phyloP scores from a whole-genome alignment of 30 jellyfish, hydroid and myxozoan genomes.

The Phacellophora camtschatica region DNA sequence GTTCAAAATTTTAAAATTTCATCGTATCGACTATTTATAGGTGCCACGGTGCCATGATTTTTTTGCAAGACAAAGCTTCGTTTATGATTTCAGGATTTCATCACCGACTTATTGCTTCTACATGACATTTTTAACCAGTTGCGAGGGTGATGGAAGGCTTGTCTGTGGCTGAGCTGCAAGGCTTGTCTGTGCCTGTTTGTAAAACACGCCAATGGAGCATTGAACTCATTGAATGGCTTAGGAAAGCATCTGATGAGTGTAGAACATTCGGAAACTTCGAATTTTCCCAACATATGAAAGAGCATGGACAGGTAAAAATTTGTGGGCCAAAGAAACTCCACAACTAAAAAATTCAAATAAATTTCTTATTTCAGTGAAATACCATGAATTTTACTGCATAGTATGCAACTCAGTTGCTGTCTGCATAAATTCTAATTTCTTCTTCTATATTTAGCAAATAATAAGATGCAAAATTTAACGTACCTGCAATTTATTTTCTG shows the following conservation, averaged over 20 bases:
- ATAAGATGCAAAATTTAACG: no score
- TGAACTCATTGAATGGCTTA: not conserved
- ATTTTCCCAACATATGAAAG: not conserved
- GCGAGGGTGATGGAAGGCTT: not conserved
- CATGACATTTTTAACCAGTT: not conserved
- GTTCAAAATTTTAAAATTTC: no score
- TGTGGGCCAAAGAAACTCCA: not conserved
- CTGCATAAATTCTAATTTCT: no score
- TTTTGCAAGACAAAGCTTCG: no score
- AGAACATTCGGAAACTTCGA: not conserved
- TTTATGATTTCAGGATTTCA: slow-evolving; percentile 28
- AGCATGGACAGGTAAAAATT: slow-evolving; percentile 15
- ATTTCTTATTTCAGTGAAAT: no score
- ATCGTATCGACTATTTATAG: no score
- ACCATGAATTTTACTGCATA: no score
- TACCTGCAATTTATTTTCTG: no score
- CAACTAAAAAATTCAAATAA: not conserved
- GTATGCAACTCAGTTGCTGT: no score
- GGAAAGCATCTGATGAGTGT: slow-evolving; percentile 2
- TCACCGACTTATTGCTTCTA: not conserved
- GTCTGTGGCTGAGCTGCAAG: no score
- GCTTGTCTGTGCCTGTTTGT: slow-evolving; percentile 14
- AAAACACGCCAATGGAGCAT: slow-evolving; percentile 1
- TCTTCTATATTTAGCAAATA: no score
- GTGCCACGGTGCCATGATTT: no score